Base-by-base conservation (phyloP, 2,888 invertebrate species). In the Autographa gamma region DNA sequence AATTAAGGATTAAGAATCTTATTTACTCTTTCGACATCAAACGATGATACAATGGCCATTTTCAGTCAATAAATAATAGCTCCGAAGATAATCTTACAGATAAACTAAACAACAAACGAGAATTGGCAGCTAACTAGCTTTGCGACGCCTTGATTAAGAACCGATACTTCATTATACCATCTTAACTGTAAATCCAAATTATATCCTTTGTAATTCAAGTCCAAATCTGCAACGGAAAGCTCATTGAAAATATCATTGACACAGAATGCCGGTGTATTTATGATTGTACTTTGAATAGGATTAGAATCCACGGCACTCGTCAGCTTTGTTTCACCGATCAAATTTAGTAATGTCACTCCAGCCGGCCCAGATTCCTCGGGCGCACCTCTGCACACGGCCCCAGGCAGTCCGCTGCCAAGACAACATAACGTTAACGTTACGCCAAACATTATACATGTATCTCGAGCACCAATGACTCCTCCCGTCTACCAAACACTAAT, bases 261-360 rank as follows among this genome's bases (percentile, higher is more conserved):
- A 79, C 65, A 83, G 76, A 77, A 80, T 79, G 62, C 65, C 56
- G 56, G 54, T 69, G 67, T 61, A 72, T 56, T 71, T 61, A 58
- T 73, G 70, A 66, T 48, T 77, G 74, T 75, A 78, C 77, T 80
- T 82, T 80, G 83, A 85, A 83, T 82, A 86, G 86, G 85, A 85
- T 84, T 85, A 87, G 87, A 86, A 86, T 90, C 88, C 81, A 86
- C 88, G 89, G 89, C 88, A 91, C 91, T 91, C 89, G 86, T 87
- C 84, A 90, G 92, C 91, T 93, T 93, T 94, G 93, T 94, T 92
- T 88, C 90, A 86, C 88, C 85, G 92, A 93, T 95, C 93, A 93
- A 94, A 95, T 94, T 94, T 95, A 95, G 94, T 95, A 93, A 92
- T 95, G 95, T 95, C 95, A 94, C 93, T 95, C 95, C 95, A 95